Conservation (phyloP, 1,140 invertebrate species). For the Octopus bimaculoides region DNA sequence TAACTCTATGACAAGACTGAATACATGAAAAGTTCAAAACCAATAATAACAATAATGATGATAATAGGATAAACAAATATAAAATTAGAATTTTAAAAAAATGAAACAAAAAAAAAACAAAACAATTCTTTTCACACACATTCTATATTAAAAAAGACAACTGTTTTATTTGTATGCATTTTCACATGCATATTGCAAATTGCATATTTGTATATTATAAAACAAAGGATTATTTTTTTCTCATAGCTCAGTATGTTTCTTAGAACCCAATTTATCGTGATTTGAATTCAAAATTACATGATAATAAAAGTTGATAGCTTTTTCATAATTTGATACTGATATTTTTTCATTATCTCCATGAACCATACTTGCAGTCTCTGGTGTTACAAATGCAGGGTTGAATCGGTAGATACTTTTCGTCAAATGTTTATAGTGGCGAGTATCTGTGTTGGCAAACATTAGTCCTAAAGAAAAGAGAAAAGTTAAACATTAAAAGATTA, state of each 20-base stretch:
- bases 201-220: no score
- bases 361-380: constrained; percentile 55
- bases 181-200: no score
- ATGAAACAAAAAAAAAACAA: no score
- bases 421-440: constrained; percentile 59
- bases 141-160: no score
- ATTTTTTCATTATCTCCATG: constrained; percentile 65
- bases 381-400: constrained; percentile 56
- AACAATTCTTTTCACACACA: no score
- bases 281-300: constrained; percentile 62
- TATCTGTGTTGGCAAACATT: constrained; percentile 64
- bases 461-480: constrained; percentile 44
- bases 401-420: constrained; percentile 62
- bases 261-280: constrained; percentile 26
- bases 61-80: no score
- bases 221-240: no score
- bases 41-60: no score
- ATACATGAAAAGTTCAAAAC: no score
- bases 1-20: no score
- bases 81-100: no score
- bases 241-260: constrained; percentile 36
- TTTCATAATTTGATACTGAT: constrained; percentile 58
- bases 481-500: background rate
- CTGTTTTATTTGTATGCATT: no score
- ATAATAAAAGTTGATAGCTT: constrained; percentile 62